Evolutionary conservation across 2,797 vertebrate species (phyloP), one percentile per base, ranked within the genome.

Genomic region (Cirrhinus mrigala): DNA sequence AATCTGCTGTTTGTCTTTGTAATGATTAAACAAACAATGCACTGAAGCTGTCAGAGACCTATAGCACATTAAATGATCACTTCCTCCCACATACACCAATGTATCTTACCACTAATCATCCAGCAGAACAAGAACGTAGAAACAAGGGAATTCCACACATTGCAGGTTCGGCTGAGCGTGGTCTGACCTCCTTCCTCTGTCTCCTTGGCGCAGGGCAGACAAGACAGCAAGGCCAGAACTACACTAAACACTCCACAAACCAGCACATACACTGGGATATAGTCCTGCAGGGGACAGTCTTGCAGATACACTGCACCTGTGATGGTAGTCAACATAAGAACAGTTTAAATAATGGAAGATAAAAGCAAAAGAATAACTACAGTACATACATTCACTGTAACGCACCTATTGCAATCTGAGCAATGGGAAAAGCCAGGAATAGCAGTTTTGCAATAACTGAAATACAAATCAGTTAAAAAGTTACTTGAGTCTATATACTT

Each of bases 211-310:
- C 90, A 93, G 10, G 94, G 93, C 24, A 95, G 87, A 86, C 90
- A 93, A 50, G 92, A 46, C 6, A 94, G 77, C 70, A 93, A 0
- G 0, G 24, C 0, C 6, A 95, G 66, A 68, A 88, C 0, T 54
- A 95, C 1, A 18, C 88, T 12, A 11, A 93, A 94, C 8, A 90
- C 84, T 8, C 95, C 95, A 75, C 14, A 3, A 24, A 95, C 95
- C 8, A 96, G 88, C 89, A 95, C 40, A 56, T 95, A 96, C 89
- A 96, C 89, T 85, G 95, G 95, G 87, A 96, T 96, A 83, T 82
- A 91, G 83, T 0, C 82, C 90, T 96, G 74, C 4, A 70, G 82
- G 0, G 95, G 93, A 86, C 95, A 96, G n/a, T 95, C 92, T 0
- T 93, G 0, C 44, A 95, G 88, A 56, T 96, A 77, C 0, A 84